Evolutionary conservation across 1,140 invertebrate genomes (phyloP).

Genomic region (Tribolium madens): DNA sequence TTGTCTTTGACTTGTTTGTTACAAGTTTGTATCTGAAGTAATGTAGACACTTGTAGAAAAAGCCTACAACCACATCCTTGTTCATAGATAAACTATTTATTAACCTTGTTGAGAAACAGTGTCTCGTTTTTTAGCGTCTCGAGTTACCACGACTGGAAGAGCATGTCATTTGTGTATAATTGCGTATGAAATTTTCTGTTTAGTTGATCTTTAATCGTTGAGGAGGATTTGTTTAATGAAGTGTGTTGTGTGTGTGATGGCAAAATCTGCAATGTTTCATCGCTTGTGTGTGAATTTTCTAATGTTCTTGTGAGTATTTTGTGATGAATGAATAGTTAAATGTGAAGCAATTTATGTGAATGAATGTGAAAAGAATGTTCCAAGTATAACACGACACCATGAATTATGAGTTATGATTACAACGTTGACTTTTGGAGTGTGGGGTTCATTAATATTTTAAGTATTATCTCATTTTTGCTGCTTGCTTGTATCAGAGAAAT

Average conservation of each 20-base stretch:
- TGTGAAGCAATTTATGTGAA: not conserved
- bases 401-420: slow-evolving; percentile 25
- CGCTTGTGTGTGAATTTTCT: not conserved
- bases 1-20: not conserved
- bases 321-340: not conserved
- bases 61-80: not conserved
- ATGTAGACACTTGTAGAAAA: not conserved
- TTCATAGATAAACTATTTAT: not conserved
- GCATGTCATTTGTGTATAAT: slow-evolving; percentile 1
- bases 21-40: not conserved
- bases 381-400: slow-evolving; percentile 2
- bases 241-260: slow-evolving; percentile 10
- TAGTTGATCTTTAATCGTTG: slow-evolving; percentile 7
- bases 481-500: not conserved
- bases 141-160: not conserved
- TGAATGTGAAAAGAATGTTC: slow-evolving; percentile 6
- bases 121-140: not conserved
- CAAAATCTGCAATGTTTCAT: slow-evolving; percentile 2
- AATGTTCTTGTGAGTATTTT: slow-evolving; percentile 25
- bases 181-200: not conserved
- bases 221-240: slow-evolving; percentile 10
- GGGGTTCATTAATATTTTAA: slow-evolving; percentile 23
- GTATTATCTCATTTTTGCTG: slow-evolving; percentile 20
- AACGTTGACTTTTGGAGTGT: not conserved
- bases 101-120: not conserved